These are phyloP conservation scores for Tipula lateralis DNA, from an alignment of 2,888 invertebrate species.

Conservation along the genomic window DNA sequence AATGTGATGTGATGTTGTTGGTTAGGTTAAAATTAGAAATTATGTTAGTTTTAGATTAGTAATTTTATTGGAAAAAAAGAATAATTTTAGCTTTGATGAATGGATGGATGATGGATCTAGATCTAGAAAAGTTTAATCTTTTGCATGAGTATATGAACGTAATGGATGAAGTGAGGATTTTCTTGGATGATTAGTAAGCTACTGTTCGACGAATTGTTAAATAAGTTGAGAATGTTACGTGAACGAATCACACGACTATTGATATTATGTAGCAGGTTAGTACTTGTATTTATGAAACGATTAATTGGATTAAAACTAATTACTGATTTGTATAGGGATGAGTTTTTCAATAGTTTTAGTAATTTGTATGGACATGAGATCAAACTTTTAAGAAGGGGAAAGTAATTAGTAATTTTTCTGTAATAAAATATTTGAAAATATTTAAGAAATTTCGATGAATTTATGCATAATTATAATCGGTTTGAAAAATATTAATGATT, in stretches of 20 bases:
- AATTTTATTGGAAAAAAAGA: conserved; percentile 28
- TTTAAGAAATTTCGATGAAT: conserved; percentile 12
- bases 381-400: not conserved
- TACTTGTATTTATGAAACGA: not conserved
- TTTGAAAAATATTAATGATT: not conserved
- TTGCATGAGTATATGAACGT: conserved; percentile 27
- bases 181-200: not conserved
- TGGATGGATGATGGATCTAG: conserved; percentile 32
- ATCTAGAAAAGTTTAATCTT: conserved; percentile 5
- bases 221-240: not conserved
- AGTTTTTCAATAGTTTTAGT: not conserved
- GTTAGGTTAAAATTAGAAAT: conserved; percentile 25
- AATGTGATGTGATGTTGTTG: not conserved
- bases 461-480: not conserved
- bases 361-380: not conserved
- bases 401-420: not conserved
- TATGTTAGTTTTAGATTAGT: conserved; percentile 27
- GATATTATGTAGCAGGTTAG: not conserved
- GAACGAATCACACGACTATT: not conserved
- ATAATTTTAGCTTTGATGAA: conserved; percentile 32
- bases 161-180: conserved; percentile 26
- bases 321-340: not conserved
- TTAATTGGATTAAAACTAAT: conserved; percentile 15
- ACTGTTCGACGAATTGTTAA: not conserved
- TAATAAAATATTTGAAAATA: not conserved